A percentile compares a stretch with the other conserved stretches of the same genome.
Evolutionary conservation across 2,888 invertebrate genomes (phyloP).

Genomic region (Tachina fera): DNA sequence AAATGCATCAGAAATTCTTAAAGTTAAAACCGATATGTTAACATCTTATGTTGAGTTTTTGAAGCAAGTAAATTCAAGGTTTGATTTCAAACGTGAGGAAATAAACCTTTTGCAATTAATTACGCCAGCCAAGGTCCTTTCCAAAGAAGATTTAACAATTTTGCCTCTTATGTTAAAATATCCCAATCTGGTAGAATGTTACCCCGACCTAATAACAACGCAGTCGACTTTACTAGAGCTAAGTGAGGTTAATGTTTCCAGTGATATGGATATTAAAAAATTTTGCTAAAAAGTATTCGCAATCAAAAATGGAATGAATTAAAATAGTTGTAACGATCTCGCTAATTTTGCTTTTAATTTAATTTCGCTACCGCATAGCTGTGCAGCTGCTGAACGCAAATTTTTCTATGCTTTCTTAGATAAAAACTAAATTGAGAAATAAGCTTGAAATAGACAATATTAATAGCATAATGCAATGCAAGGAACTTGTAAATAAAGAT

Average conservation of each 20-base stretch:
- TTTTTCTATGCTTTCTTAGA: constrained; percentile 46
- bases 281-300: constrained; percentile 10
- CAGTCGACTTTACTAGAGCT: constrained; percentile 15
- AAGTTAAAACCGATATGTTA: background rate
- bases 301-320: constrained; percentile 19
- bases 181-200: constrained; percentile 8
- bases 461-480: constrained; percentile 43
- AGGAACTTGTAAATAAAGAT: constrained; percentile 8
- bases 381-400: constrained; percentile 55
- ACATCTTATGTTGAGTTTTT: constrained; percentile 54
- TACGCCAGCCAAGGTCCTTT: constrained; percentile 44
- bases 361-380: constrained; percentile 47
- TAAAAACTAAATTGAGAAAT: constrained; percentile 50
- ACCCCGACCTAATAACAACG: background rate
- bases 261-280: constrained; percentile 9
- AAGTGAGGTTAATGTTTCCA: constrained; percentile 2
- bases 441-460: constrained; percentile 7
- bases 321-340: constrained; percentile 34
- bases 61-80: constrained; percentile 50
- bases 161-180: constrained; percentile 28
- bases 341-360: constrained; percentile 48
- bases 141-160: constrained; percentile 45
- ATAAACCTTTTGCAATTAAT: constrained; percentile 41
- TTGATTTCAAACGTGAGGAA: constrained; percentile 36
- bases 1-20: background rate